These are phyloP conservation scores for Aurelia aurita complex sp. Pacific DNA, from an alignment of 30 jellyfish, hydroid and myxozoan genomes.

Conservation along the genomic window DNA sequence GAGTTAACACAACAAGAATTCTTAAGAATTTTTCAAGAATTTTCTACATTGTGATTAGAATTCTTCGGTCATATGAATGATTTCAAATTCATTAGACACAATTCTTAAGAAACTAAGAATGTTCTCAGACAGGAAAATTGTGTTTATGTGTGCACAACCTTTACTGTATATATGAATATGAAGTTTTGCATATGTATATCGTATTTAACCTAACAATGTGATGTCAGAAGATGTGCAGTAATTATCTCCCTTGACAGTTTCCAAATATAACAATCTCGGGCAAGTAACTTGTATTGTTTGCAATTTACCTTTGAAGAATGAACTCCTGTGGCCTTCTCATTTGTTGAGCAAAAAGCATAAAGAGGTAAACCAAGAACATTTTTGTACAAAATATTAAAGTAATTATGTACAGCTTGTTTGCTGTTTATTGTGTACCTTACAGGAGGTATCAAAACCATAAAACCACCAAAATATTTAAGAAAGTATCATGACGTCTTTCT, in stretches of 20 bases:
- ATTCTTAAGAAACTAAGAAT: too few relatives aligned
- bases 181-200: neutral
- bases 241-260: slow-evolving; percentile 35
- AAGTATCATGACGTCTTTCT: too few relatives aligned
- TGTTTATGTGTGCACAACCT: too few relatives aligned
- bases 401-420: neutral
- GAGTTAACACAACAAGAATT: too few relatives aligned
- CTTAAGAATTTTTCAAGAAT: too few relatives aligned
- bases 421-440: too few relatives aligned
- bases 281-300: slow-evolving; percentile 79
- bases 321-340: slow-evolving; percentile 84
- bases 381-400: neutral
- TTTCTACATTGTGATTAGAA: too few relatives aligned
- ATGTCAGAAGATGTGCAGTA: neutral
- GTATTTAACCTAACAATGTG: neutral
- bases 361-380: slow-evolving; percentile 54
- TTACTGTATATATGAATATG: neutral
- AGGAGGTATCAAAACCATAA: too few relatives aligned
- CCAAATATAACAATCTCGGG: slow-evolving; percentile 73
- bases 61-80: too few relatives aligned
- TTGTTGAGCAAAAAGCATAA: slow-evolving; percentile 83
- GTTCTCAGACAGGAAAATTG: too few relatives aligned
- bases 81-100: too few relatives aligned
- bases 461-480: too few relatives aligned
- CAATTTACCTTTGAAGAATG: slow-evolving; percentile 75